A percentile compares a stretch with the other conserved stretches of the same genome.
phyloP scores from a whole-genome alignment of 2,113 vertebrate genomes.

The Notarius quadriscutis region DNA sequence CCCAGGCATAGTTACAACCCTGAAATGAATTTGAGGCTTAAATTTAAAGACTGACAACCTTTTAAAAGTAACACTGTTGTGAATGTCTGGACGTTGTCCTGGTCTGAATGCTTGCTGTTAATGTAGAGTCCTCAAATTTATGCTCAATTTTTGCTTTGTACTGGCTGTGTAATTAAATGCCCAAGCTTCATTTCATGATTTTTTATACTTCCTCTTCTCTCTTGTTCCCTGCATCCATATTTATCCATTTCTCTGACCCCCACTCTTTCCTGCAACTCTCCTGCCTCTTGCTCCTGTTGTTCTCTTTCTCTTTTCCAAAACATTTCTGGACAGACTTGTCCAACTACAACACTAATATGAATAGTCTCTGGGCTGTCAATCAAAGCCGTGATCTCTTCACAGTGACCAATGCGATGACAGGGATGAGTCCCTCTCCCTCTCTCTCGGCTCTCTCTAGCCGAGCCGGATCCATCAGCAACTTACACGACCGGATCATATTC shows the following conservation, averaged over 20 bases:
- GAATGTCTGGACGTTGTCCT: background rate
- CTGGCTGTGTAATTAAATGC: conserved; percentile 56
- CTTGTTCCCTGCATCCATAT: conserved; percentile 62
- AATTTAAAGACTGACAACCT: background rate
- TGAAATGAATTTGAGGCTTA: conserved; percentile 51
- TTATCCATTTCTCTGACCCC: conserved; percentile 59
- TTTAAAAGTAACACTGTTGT: background rate
- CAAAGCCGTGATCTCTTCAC: conserved; percentile 93
- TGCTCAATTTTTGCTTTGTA: conserved; percentile 21
- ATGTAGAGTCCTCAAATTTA: conserved; percentile 54
- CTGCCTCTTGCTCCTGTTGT: conserved; percentile 57
- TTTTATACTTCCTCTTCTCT: conserved; percentile 64
- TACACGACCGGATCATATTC: conserved; percentile 92
- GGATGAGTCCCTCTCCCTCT: conserved; percentile 94
- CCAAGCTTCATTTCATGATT: conserved; percentile 55
- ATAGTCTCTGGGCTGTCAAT: conserved; percentile 79
- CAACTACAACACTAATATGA: conserved; percentile 84
- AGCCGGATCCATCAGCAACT: conserved; percentile 85
- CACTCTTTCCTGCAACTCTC: conserved; percentile 41
- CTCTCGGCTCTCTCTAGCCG: conserved; percentile 90
- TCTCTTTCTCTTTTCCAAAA: conserved; percentile 63
- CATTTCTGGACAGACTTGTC: conserved; percentile 80
- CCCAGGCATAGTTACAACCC: conserved; percentile 37
- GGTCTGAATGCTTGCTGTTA: background rate
- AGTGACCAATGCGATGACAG: conserved; percentile 93